These are phyloP conservation scores for Strix aluco DNA, from an alignment of 2,113 vertebrate species.

Conservation along the genomic window DNA sequence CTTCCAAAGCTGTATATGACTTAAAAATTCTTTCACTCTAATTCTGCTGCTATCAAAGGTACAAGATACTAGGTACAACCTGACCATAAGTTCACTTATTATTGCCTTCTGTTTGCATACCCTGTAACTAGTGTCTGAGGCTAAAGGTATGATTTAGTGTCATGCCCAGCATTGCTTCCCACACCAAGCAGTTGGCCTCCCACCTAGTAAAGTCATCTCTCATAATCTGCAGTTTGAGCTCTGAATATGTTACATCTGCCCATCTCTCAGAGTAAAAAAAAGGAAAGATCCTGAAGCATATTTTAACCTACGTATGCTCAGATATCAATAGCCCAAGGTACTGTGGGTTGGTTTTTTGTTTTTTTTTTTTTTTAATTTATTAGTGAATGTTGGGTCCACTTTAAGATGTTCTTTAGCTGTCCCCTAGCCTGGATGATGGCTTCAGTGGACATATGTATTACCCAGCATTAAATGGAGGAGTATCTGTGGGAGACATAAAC, in stretches of 20 bases:
- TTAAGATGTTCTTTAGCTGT: neutral
- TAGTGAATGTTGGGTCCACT: neutral
- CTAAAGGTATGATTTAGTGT: neutral
- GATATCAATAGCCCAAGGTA: neutral
- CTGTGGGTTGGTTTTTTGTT: neutral
- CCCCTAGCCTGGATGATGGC: neutral
- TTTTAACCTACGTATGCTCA: neutral
- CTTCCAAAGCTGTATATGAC: neutral
- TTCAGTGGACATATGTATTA: neutral
- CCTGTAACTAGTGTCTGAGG: neutral
- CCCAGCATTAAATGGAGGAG: neutral
- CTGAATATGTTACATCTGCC: neutral
- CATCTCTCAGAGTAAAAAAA: neutral
- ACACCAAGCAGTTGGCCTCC: neutral
- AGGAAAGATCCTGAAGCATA: neutral
- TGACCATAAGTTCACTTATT: fast-evolving
- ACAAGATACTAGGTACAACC: fast-evolving
- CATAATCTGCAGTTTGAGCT: neutral
- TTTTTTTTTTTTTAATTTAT: neutral
- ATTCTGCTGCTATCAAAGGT: neutral
- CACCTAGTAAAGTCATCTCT: neutral
- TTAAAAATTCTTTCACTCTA: neutral
- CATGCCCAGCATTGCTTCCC: neutral
- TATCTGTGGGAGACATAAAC: neutral
- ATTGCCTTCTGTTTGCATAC: neutral